Evolutionary conservation across 2,113 vertebrate species (phyloP), one percentile per base, ranked within the genome.

Genomic region (Bettongia penicillata): DNA sequence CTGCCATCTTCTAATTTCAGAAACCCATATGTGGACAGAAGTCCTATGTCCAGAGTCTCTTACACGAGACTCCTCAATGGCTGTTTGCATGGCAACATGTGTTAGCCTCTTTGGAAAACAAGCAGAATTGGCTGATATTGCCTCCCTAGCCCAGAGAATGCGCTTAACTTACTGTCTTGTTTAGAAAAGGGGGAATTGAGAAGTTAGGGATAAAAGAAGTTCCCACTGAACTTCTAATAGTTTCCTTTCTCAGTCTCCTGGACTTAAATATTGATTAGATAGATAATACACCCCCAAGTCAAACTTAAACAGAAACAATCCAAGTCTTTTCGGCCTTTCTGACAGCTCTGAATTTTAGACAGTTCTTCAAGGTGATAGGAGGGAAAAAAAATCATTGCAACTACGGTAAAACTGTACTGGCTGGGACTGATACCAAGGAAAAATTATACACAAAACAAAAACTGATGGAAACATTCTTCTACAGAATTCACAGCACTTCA

Each of bases 91-190:
- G 1, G 7, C 19, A 43, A 43, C 31, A 16, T 7, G 22, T 2
- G n/a, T 8, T 23, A 11, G 68, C 1, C 5, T 84, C n/a, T 84
- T 2, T 84, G n/a, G 1, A 84, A 19, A 43, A 84, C 68, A 84
- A 43, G 68, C 68, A 84, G 19, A 23, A 91, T 1, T 48, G 48
- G 16, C 26, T 89, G 93, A 91, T 6, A 2, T 31, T 31, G 93
- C 51, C 90, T 96, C 49, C 61, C 77, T 43, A 96, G 47, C 28
- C 55, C 92, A 23, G 9, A 61, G 57, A 93, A 94, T 77, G 9
- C 95, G 93, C 31, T 26, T 92, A 47, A 96, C 28, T 95, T 89
- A 19, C n/a, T 43, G n/a, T 84, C 16, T 52, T 43, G 19, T 84
- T 84, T 84, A 43, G n/a, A 84, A 31, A 77, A 77, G 16, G n/a